phyloP scores from a whole-genome alignment of 2,113 vertebrate genomes.

The Rhizomys pruinosus region DNA sequence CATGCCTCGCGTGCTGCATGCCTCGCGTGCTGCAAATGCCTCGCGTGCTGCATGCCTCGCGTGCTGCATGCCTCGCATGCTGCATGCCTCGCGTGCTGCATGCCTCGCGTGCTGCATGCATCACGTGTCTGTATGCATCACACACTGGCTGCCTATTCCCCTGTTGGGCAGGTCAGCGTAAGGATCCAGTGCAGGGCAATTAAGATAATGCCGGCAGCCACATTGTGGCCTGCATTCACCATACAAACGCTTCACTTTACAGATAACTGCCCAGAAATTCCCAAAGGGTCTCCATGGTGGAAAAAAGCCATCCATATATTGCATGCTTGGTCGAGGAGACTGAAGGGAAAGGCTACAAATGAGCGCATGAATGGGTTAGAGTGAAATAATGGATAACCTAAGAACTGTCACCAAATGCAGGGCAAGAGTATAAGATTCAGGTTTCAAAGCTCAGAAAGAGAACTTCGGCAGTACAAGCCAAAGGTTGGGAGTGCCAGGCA shows the following conservation, averaged over 20 bases:
- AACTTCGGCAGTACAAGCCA: background rate
- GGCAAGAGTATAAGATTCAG: background rate
- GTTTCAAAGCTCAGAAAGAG: background rate
- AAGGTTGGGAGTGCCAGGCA: background rate
- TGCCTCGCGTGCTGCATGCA: too few species aligned
- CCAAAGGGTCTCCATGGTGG: background rate
- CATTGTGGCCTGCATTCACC: too few species aligned
- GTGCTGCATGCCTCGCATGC: too few species aligned
- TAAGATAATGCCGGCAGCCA: too few species aligned
- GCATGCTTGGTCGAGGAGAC: background rate
- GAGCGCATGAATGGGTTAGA: background rate
- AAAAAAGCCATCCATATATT: background rate
- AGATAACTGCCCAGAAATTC: background rate
- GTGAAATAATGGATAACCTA: background rate
- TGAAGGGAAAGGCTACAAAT: background rate
- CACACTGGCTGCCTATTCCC: too few species aligned
- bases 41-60: too few species aligned
- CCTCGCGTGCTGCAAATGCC: too few species aligned
- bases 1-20: too few species aligned
- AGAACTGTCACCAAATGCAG: background rate
- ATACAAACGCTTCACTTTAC: background rate
- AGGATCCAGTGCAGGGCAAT: too few species aligned
- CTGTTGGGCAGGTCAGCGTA: too few species aligned
- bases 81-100: too few species aligned
- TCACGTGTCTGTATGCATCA: too few species aligned